Conservation (phyloP, 1,140 invertebrate species). For the Penaeus chinensis region DNA sequence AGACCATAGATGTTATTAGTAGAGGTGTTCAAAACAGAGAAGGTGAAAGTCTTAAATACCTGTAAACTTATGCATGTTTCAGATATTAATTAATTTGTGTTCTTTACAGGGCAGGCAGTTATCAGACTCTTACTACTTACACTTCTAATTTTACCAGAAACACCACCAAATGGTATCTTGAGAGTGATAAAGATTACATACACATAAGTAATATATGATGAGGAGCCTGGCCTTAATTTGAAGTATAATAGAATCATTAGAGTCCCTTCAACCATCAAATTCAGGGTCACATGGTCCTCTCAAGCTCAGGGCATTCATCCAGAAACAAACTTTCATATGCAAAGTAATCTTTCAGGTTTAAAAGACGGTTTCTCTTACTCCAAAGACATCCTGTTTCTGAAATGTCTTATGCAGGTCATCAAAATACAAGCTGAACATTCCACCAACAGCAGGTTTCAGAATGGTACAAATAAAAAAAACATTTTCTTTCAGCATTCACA, state of each 20-base stretch:
- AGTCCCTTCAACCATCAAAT: slow-evolving; percentile 11
- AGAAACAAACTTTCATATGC: no score
- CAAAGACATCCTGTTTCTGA: no score
- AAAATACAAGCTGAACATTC: no score
- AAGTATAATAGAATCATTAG: slow-evolving; percentile 19
- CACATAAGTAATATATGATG: slow-evolving; percentile 46
- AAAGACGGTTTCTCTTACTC: neutral
- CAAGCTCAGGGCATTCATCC: neutral
- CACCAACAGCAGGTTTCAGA: no score
- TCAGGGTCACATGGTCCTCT: neutral
- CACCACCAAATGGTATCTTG: slow-evolving; percentile 22
- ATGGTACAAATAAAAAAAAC: no score
- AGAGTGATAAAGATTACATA: slow-evolving; percentile 33
- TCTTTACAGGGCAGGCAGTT: slow-evolving; percentile 35
- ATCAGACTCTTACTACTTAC: slow-evolving; percentile 20
- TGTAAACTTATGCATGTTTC: no score
- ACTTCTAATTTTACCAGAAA: slow-evolving; percentile 24
- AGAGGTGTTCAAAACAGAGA: no score
- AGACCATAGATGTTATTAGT: no score
- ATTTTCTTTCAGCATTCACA: no score
- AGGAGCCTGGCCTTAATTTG: slow-evolving; percentile 44
- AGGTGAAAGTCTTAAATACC: no score
- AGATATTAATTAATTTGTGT: neutral
- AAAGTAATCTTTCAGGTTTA: neutral
- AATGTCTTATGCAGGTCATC: no score